Base-by-base conservation (phyloP, 2,888 invertebrate genomes). In the Callyntrura sp. region DNA sequence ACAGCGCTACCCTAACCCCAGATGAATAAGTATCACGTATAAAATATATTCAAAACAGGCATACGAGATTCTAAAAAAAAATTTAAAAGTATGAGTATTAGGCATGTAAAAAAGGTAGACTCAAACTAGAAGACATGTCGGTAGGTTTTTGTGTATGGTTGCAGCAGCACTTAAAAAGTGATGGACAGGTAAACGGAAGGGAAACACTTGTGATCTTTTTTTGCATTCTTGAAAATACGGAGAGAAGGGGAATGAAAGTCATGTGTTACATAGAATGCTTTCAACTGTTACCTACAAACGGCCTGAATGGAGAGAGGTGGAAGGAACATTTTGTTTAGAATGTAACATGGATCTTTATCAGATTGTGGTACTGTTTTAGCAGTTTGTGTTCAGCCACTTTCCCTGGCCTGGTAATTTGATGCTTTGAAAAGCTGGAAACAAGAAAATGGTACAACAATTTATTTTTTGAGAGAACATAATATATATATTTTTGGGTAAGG, bases 11-110 rank as follows among this genome's bases (percentile, higher is more conserved):
- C 25, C 62, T n/a, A 14, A 25, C 25, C 9, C 43, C 20, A 20
- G 45, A 73, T 73, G 45, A 20, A 73, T 73, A 73, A 73, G 20
- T 45, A 35, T 35, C 35, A 2, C 35, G 6, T 35, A 35, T 35
- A 35, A 35, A n/a, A 35, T 35, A 73, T 20, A 73, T 45, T 20
- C 70, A 73, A 73, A 73, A 45, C 48, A 73, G 70, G 20, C 70
- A 73, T 14, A 20, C 0, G 70, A 73, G 20, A 73, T 45, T 73
- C 70, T 45, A 73, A 45, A 73, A 45, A 45, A 73, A 45, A 73
- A 45, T 43, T 73, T 73, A 73, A 73, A 45, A 12, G 70, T 48
- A 20, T 23, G 28, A 73, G 45, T 48, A 73, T 14, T 73, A 11
- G 60, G 17, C 45, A 20, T 65, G 17, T 45, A 23, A 17, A 48